These are phyloP conservation scores for Anastrepha obliqua DNA, from an alignment of 1,140 invertebrate genomes.

Conservation along the genomic window DNA sequence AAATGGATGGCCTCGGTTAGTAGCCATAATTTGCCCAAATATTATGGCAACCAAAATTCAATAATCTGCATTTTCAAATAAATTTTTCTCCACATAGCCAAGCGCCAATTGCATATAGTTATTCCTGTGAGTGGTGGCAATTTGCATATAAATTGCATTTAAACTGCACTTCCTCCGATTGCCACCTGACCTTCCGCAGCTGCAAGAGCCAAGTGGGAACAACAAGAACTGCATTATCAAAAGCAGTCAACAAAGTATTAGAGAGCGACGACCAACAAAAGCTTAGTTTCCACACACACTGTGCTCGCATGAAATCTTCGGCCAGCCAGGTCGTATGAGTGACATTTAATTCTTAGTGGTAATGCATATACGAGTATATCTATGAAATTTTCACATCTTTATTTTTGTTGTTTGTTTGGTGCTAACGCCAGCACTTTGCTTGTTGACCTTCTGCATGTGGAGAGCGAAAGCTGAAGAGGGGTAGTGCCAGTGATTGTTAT, in stretches of 20 bases:
- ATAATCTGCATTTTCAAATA: conserved; percentile 39
- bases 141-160: conserved; percentile 53
- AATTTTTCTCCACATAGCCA: background rate
- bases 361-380: background rate
- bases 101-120: background rate
- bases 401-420: background rate
- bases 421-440: background rate
- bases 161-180: conserved; percentile 42
- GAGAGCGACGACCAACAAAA: background rate
- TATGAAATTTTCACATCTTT: background rate
- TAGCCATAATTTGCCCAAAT: background rate
- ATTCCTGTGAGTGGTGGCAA: background rate
- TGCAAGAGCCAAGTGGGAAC: background rate
- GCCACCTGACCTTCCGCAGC: conserved; percentile 3
- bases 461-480: background rate
- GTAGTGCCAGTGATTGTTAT: background rate
- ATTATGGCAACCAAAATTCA: conserved; percentile 12
- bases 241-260: conserved; percentile 21
- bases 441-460: background rate
- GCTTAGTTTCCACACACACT: background rate
- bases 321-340: background rate
- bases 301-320: background rate
- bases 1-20: background rate
- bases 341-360: conserved; percentile 1
- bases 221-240: background rate